phyloP scores from a whole-genome alignment of 2,113 vertebrate genomes.

The Chauna torquata region DNA sequence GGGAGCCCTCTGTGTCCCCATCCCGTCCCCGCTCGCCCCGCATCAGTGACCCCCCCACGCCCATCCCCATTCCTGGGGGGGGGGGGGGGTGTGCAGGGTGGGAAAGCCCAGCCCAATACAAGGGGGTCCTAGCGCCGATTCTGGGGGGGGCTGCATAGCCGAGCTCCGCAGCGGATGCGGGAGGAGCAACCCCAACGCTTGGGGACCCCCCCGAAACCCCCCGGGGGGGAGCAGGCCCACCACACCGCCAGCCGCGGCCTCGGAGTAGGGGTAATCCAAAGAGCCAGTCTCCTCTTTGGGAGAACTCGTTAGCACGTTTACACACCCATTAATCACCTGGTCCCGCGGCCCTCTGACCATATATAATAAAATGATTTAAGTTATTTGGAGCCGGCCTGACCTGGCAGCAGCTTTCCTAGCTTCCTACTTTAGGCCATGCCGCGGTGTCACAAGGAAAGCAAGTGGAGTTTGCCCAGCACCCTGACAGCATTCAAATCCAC shows the following conservation, averaged over 20 bases:
- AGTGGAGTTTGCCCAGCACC: not conserved
- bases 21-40: no score
- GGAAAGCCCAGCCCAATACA: no score
- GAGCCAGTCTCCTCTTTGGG: not conserved
- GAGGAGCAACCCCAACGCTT: no score
- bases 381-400: not conserved
- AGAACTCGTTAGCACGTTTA: not conserved
- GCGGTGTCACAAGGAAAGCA: not conserved
- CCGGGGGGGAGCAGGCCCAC: no score
- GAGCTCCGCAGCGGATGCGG: no score
- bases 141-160: no score
- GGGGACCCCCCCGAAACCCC: no score
- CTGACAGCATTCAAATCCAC: accelerated
- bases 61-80: no score
- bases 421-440: not conserved
- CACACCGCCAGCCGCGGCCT: no score
- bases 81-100: no score
- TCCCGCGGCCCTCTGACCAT: not conserved
- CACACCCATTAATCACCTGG: not conserved
- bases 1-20: no score
- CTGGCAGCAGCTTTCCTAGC: not conserved
- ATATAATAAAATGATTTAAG: not conserved
- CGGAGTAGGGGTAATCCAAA: not conserved
- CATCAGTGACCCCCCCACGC: not conserved
- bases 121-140: no score